Percentiles rank a stretch among this genome's conserved stretches.
Evolutionary conservation across 2,797 vertebrate species (phyloP).

Genomic region (Crocidura indochinensis): DNA sequence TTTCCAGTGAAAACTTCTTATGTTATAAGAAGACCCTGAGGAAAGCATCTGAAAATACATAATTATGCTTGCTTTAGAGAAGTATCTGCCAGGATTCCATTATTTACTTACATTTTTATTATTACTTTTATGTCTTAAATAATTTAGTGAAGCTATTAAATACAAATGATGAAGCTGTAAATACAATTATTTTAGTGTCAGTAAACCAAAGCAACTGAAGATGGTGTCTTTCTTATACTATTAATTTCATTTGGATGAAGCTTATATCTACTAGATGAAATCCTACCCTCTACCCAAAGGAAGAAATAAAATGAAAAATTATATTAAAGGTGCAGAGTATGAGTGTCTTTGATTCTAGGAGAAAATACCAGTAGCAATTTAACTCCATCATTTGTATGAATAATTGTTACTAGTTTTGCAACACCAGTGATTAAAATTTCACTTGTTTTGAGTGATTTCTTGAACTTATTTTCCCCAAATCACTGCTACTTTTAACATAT

Average conservation of each 20-base stretch:
- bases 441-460: background rate
- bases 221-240: background rate
- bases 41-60: background rate
- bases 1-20: background rate
- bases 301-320: background rate
- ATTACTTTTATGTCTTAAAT: background rate
- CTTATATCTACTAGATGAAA: background rate
- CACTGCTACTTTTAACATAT: conserved; percentile 10
- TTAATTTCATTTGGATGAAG: no score
- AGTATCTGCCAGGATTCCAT: background rate
- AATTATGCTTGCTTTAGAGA: background rate
- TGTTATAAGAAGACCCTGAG: background rate
- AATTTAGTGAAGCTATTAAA: background rate
- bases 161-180: background rate
- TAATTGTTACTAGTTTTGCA: conserved; percentile 55
- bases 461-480: conserved; percentile 1
- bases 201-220: background rate
- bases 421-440: conserved; percentile 27
- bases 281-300: background rate
- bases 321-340: background rate
- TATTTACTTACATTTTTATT: background rate
- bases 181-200: background rate
- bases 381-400: background rate
- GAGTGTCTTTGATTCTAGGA: background rate
- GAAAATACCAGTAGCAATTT: background rate